These are phyloP conservation scores for Ia io DNA, from an alignment of 2,113 vertebrate genomes.

Conservation along the genomic window DNA sequence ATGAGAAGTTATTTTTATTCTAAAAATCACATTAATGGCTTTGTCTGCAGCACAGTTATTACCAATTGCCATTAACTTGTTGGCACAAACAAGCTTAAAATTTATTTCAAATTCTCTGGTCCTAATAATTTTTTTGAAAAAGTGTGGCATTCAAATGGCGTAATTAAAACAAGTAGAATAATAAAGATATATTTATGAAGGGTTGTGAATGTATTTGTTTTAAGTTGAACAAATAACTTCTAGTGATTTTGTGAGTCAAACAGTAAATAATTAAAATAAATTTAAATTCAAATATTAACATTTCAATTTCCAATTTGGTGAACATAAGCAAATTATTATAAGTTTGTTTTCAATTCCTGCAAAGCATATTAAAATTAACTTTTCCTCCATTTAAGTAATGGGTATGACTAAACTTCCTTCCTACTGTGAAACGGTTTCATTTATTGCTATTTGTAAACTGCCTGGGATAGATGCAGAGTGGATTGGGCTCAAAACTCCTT, in stretches of 20 bases:
- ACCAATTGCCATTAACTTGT: conserved; percentile 66
- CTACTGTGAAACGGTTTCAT: conserved; percentile 87
- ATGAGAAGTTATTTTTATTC: conserved; percentile 63
- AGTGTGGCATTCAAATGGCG: conserved; percentile 45
- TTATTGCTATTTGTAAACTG: conserved; percentile 88
- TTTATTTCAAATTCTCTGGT: conserved; percentile 64
- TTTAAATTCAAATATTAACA: conserved; percentile 80
- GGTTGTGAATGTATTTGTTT: conserved; percentile 58
- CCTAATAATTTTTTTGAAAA: conserved; percentile 62
- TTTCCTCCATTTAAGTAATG: conserved; percentile 84
- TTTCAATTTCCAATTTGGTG: conserved; percentile 78
- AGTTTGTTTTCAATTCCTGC: conserved; percentile 81
- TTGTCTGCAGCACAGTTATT: conserved; percentile 64
- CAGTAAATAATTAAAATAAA: conserved; percentile 82
- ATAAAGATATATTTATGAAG: conserved; percentile 71
- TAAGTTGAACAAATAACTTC: conserved; percentile 64
- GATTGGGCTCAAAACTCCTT: conserved; percentile 87
- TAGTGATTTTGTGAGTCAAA: conserved; percentile 64
- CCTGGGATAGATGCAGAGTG: conserved; percentile 84
- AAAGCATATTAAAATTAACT: conserved; percentile 86
- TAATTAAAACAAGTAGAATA: conserved; percentile 69
- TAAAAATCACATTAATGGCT: conserved; percentile 62
- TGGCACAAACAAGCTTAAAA: conserved; percentile 63
- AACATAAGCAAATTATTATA: conserved; percentile 77
- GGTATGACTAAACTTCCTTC: conserved; percentile 85